Percentiles rank a stretch among this genome's conserved stretches.
Conservation (phyloP, 2,888 invertebrate genomes). For the Platypus cylindrus region DNA sequence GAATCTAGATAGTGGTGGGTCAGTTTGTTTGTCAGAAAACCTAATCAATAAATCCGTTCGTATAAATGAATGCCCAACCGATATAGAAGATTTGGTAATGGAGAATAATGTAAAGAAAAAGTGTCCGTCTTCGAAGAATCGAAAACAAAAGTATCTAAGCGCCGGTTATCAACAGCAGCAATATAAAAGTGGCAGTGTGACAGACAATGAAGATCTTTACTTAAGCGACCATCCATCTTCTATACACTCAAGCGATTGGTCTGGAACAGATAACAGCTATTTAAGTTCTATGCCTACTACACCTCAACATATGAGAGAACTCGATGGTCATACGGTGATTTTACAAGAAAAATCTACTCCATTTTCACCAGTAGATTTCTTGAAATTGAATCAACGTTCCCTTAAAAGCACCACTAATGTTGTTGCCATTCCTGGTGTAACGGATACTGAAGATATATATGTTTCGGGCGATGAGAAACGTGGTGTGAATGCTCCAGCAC, state of each 20-base stretch:
- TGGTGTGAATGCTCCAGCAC: too few relatives aligned
- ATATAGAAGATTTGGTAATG: constrained; percentile 10
- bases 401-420: constrained; percentile 14
- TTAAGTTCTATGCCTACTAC: constrained; percentile 20
- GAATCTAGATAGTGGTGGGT: too few relatives aligned
- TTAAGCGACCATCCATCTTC: constrained; percentile 31
- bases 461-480: constrained; percentile 36
- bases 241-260: constrained; percentile 30
- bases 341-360: constrained; percentile 28
- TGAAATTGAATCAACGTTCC: constrained; percentile 13
- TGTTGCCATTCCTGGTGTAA: constrained; percentile 21
- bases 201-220: constrained; percentile 14
- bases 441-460: constrained; percentile 38
- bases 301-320: constrained; percentile 24
- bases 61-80: constrained; percentile 4
- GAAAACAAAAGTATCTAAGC: too few relatives aligned
- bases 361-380: constrained; percentile 20
- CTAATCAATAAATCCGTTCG: too few relatives aligned
- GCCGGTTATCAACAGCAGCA: too few relatives aligned
- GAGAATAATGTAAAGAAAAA: too few relatives aligned
- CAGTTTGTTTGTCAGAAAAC: too few relatives aligned
- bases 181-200: too few relatives aligned
- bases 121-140: too few relatives aligned
- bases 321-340: constrained; percentile 24
- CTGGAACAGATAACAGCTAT: constrained; percentile 26